These are phyloP conservation scores for Limnothrissa miodon DNA, from an alignment of 2,113 vertebrate genomes.

Conservation along the genomic window DNA sequence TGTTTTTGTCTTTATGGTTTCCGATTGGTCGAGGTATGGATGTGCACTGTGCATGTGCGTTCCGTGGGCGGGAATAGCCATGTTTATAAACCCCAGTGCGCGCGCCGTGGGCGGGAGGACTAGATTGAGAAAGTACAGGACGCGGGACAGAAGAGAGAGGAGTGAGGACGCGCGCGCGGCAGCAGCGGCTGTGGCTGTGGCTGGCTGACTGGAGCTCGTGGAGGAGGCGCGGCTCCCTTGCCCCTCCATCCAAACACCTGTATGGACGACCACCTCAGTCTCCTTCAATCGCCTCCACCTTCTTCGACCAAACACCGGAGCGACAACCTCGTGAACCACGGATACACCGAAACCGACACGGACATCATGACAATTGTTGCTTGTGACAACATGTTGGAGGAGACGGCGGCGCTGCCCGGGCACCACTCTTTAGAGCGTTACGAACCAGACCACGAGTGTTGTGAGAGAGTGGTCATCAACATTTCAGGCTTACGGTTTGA, in stretches of 20 bases:
- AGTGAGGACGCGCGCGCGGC: slow-evolving; percentile 30
- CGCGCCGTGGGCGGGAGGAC: slow-evolving; percentile 66
- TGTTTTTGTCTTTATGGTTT: slow-evolving; percentile 58
- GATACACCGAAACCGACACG: slow-evolving; percentile 76
- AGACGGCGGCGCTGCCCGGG: slow-evolving; percentile 73
- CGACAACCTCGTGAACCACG: slow-evolving; percentile 82
- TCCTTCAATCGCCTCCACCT: slow-evolving; percentile 84
- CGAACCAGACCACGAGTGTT: slow-evolving; percentile 78
- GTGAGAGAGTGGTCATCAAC: slow-evolving; percentile 92
- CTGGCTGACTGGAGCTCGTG: slow-evolving; percentile 67
- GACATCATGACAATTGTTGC: slow-evolving; percentile 88
- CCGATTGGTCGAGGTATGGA: slow-evolving; percentile 61
- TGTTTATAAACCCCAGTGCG: slow-evolving; percentile 69
- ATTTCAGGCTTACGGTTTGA: slow-evolving; percentile 95
- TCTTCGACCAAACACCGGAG: slow-evolving; percentile 69
- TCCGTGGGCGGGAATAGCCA: slow-evolving; percentile 65
- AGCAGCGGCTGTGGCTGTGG: slow-evolving; percentile 54
- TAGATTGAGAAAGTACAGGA: slow-evolving; percentile 57
- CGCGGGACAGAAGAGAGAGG: slow-evolving; percentile 41
- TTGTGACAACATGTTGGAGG: slow-evolving; percentile 81
- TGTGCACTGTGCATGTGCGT: slow-evolving; percentile 52
- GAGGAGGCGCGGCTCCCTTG: slow-evolving; percentile 72
- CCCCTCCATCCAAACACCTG: slow-evolving; percentile 68
- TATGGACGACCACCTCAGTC: slow-evolving; percentile 92
- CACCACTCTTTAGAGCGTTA: slow-evolving; percentile 75